A percentile compares a stretch with the other conserved stretches of the same genome.
These are phyloP conservation scores for Sciaenops ocellatus DNA, from an alignment of 2,797 vertebrate species.

Conservation along the genomic window DNA sequence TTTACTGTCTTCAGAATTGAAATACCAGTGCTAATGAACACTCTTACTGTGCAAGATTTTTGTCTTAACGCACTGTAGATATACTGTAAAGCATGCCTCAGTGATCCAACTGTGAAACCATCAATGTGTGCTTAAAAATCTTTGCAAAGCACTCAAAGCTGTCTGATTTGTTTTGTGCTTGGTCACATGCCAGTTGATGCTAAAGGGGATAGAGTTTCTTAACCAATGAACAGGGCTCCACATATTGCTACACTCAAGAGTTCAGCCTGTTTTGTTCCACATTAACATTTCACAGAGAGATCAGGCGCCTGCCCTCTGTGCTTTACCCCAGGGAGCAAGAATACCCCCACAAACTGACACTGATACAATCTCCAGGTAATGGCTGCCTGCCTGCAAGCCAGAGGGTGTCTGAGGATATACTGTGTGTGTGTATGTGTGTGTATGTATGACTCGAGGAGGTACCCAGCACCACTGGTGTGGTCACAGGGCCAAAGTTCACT, in stretches of 20 bases:
- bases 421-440: slow-evolving; percentile 50
- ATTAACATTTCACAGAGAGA: slow-evolving; percentile 81
- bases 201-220: slow-evolving; percentile 65
- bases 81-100: slow-evolving; percentile 67
- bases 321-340: slow-evolving; percentile 77
- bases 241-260: slow-evolving; percentile 70
- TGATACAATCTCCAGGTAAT: slow-evolving; percentile 86
- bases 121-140: slow-evolving; percentile 59
- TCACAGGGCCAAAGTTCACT: slow-evolving; percentile 84
- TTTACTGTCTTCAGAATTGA: slow-evolving; percentile 75
- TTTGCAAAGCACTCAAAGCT: slow-evolving; percentile 64
- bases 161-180: slow-evolving; percentile 63
- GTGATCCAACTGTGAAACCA: slow-evolving; percentile 55
- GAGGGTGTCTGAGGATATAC: slow-evolving; percentile 71
- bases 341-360: slow-evolving; percentile 78
- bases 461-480: slow-evolving; percentile 80
- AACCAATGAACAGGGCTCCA: slow-evolving; percentile 56
- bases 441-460: slow-evolving; percentile 62
- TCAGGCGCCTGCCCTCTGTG: slow-evolving; percentile 79
- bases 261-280: slow-evolving; percentile 79
- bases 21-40: slow-evolving; percentile 75
- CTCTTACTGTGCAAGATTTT: slow-evolving; percentile 64
- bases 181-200: slow-evolving; percentile 65
- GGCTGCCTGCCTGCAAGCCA: slow-evolving; percentile 70
- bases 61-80: slow-evolving; percentile 62